Conservation (phyloP, 2,888 invertebrate genomes). For the Yponomeuta plumbellus region DNA sequence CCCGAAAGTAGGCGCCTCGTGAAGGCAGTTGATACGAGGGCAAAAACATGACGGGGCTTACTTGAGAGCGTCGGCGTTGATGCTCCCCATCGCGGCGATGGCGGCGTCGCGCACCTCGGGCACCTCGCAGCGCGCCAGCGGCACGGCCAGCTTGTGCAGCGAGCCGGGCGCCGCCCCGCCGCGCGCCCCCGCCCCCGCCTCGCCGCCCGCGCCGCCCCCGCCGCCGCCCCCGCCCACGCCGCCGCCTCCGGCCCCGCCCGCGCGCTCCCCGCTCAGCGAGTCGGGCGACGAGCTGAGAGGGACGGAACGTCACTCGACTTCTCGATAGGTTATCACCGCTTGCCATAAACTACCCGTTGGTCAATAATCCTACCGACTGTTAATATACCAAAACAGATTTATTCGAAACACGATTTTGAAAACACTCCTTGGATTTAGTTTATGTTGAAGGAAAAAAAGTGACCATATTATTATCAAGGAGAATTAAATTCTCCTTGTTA, state of each 20-base stretch:
- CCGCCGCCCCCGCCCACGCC: slow-evolving; percentile 92
- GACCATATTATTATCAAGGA: too few species aligned
- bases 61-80: slow-evolving; percentile 96
- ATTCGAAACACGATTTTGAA: too few species aligned
- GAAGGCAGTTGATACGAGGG: not conserved
- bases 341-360: too few species aligned
- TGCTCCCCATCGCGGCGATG: slow-evolving; percentile 94
- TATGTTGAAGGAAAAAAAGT: too few species aligned
- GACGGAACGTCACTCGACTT: not conserved
- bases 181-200: slow-evolving; percentile 74
- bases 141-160: slow-evolving; percentile 94
- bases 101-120: slow-evolving; percentile 96
- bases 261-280: slow-evolving; percentile 88
- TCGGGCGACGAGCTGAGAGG: slow-evolving; percentile 89
- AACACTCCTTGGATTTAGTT: too few species aligned
- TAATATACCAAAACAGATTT: too few species aligned
- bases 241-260: slow-evolving; percentile 78
- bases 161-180: slow-evolving; percentile 86
- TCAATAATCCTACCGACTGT: too few species aligned
- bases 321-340: too few species aligned
- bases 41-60: slow-evolving; percentile 57
- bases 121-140: slow-evolving; percentile 93
- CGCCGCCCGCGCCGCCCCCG: slow-evolving; percentile 87
- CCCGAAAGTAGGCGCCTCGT: too few species aligned
- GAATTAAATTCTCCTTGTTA: too few species aligned